phyloP scores from a whole-genome alignment of 2,888 invertebrate genomes.

The Punctoribates punctum region DNA sequence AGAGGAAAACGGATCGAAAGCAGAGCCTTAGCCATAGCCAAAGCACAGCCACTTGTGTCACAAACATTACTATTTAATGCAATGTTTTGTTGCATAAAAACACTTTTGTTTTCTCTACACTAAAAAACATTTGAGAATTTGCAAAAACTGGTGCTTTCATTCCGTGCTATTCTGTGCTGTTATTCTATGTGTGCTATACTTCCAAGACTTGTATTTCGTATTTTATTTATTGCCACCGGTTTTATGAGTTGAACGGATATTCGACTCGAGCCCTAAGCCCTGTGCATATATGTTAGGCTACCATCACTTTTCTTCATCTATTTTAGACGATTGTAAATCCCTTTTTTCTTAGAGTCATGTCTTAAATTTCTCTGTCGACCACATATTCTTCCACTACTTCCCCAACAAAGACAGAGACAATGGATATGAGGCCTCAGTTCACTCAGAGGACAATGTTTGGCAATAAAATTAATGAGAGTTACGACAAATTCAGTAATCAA shows the following conservation, averaged over 20 bases:
- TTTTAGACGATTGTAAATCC: conserved; percentile 35
- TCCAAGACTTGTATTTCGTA: not conserved
- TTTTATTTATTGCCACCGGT: conserved; percentile 33
- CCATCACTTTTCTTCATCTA: conserved; percentile 38
- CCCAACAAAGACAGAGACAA: not conserved
- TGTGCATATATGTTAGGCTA: conserved; percentile 22
- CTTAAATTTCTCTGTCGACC: conserved; percentile 32
- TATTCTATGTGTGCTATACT: not conserved
- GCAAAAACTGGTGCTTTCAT: conserved; percentile 16
- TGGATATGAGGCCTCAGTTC: conserved; percentile 6
- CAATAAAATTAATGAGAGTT: conserved; percentile 36
- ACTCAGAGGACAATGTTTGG: not conserved
- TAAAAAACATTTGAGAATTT: conserved; percentile 34
- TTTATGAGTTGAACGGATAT: conserved; percentile 29
- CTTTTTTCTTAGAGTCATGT: conserved; percentile 10
- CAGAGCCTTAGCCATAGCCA: not conserved
- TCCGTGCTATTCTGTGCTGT: not conserved
- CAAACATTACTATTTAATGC: conserved; percentile 25
- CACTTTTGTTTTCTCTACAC: not conserved
- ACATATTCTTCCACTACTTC: conserved; percentile 9
- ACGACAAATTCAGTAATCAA: conserved; percentile 33
- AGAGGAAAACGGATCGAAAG: not conserved
- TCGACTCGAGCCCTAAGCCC: not conserved
- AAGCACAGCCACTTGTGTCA: conserved; percentile 12
- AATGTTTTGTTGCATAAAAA: conserved; percentile 32